phyloP scores from a whole-genome alignment of 2,113 vertebrate species.

The Cercocebus atys region DNA sequence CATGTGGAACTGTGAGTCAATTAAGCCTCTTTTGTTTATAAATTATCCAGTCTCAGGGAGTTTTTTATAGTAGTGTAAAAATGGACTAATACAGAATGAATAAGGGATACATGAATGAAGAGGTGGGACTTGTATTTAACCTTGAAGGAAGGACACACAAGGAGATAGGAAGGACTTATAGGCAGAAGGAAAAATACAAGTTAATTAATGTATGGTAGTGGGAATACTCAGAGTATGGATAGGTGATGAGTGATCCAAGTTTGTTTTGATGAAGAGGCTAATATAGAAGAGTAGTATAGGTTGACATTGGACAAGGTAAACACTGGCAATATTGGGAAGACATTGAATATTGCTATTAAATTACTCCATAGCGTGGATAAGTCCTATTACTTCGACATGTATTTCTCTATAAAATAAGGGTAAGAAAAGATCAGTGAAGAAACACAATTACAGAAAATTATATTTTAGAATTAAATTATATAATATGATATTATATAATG shows the following conservation, averaged over 20 bases:
- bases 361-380: neutral
- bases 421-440: neutral
- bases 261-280: neutral
- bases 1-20: too few species aligned
- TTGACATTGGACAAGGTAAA: neutral
- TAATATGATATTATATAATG: neutral
- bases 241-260: neutral
- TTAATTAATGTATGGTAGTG: neutral
- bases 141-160: neutral
- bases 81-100: neutral
- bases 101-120: neutral
- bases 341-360: neutral
- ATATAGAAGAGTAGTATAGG: neutral
- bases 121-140: neutral
- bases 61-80: too few species aligned
- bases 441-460: neutral
- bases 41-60: too few species aligned
- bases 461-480: constrained; percentile 42
- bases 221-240: neutral
- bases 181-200: neutral
- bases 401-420: constrained; percentile 12
- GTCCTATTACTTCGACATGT: neutral
- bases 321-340: neutral
- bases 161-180: neutral
- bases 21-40: too few species aligned